Evolutionary conservation across 2,113 vertebrate species (phyloP).

Genomic region (Indri indri): DNA sequence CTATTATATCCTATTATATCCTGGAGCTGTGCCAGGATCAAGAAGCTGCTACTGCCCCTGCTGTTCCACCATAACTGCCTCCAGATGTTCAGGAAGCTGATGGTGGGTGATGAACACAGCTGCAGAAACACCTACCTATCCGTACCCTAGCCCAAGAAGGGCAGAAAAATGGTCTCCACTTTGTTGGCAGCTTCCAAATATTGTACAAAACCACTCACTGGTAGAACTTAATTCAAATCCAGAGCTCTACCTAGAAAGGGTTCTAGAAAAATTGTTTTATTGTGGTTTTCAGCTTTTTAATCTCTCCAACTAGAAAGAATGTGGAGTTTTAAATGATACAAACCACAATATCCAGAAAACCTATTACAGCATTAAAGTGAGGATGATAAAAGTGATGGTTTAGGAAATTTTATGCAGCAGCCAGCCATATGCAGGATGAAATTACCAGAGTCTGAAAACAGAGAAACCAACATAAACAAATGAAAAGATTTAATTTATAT

Average conservation of each 20-base stretch:
- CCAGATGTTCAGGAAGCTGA: background rate
- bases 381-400: background rate
- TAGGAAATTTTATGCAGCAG: background rate
- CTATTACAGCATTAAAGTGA: background rate
- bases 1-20: rapidly evolving
- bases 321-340: background rate
- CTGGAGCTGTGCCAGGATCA: rapidly evolving
- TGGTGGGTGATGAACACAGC: rapidly evolving
- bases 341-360: background rate
- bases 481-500: constrained; percentile 64
- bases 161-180: background rate
- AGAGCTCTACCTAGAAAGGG: background rate
- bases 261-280: background rate
- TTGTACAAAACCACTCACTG: background rate
- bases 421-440: background rate
- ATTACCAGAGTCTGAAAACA: background rate
- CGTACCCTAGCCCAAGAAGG: background rate
- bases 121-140: background rate
- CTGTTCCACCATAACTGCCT: rapidly evolving
- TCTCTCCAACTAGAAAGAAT: background rate
- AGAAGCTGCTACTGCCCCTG: background rate
- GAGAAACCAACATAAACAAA: background rate
- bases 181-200: background rate
- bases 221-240: background rate
- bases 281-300: background rate